These are phyloP conservation scores for Sericinus montela DNA, from an alignment of 2,888 invertebrate genomes.

Conservation along the genomic window DNA sequence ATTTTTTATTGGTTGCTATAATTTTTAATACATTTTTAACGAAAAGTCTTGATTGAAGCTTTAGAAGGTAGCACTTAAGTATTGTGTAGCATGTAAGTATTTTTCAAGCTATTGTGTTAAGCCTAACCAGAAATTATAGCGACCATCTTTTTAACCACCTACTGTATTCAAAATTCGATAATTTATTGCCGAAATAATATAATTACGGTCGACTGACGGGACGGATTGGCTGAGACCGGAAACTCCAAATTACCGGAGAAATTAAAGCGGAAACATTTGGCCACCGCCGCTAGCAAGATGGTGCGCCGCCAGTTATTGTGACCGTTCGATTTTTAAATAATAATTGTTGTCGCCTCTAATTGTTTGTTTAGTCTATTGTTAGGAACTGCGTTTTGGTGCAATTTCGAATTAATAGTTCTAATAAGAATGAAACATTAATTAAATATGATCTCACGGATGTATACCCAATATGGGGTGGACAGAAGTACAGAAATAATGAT, in stretches of 20 bases:
- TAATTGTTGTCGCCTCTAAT: constrained; percentile 60
- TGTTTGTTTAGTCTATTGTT: constrained; percentile 45
- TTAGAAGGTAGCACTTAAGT: background rate
- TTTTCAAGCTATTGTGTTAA: constrained; percentile 34
- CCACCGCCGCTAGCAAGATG: constrained; percentile 77
- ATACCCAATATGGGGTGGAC: no score
- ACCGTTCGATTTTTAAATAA: constrained; percentile 72
- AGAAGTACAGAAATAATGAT: no score
- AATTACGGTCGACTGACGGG: constrained; percentile 75
- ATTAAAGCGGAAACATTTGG: constrained; percentile 80
- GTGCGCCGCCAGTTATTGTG: constrained; percentile 64
- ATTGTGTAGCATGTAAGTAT: background rate
- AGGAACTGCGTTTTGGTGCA: background rate
- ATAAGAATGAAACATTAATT: no score
- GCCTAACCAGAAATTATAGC: constrained; percentile 63
- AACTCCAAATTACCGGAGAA: constrained; percentile 77
- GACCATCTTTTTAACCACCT: constrained; percentile 62
- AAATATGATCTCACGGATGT: no score
- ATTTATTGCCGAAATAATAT: constrained; percentile 80
- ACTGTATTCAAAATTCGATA: constrained; percentile 76
- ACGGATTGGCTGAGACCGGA: constrained; percentile 75
- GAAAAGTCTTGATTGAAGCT: background rate
- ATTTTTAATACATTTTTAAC: no score
- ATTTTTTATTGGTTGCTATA: no score
- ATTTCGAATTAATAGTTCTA: no score